Conservation (phyloP, 2,888 invertebrate species). For the Leptogaster cylindrica region DNA sequence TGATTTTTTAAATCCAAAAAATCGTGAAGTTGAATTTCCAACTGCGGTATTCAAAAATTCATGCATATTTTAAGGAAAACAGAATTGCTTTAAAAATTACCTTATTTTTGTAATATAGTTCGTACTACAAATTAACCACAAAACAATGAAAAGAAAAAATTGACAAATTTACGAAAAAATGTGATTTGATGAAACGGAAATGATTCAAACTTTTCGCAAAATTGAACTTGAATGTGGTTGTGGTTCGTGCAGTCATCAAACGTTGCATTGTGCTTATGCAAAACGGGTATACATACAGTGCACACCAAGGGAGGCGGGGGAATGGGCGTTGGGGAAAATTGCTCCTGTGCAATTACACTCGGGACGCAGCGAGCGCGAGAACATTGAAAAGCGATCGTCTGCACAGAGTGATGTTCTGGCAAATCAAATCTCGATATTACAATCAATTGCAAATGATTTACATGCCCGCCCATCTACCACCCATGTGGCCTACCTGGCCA, state of each 20-base stretch:
- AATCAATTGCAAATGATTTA: constrained; percentile 38
- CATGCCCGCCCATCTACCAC: background rate
- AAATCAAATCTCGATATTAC: constrained; percentile 33
- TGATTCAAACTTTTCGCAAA: constrained; percentile 13
- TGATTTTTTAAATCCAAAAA: too few relatives aligned
- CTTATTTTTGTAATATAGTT: too few relatives aligned
- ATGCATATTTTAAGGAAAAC: too few relatives aligned
- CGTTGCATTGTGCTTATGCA: constrained; percentile 17
- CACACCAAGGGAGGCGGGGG: background rate
- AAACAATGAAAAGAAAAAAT: too few relatives aligned
- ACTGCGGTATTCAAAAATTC: too few relatives aligned
- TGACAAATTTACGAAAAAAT: too few relatives aligned
- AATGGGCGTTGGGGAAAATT: background rate
- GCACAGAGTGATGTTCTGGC: background rate
- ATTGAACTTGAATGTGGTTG: constrained; percentile 9
- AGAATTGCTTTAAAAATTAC: too few relatives aligned
- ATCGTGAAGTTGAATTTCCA: too few relatives aligned
- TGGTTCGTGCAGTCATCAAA: constrained; percentile 24
- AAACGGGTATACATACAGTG: background rate
- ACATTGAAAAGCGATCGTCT: constrained; percentile 8
- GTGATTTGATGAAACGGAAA: constrained; percentile 12
- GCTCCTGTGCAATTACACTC: constrained; percentile 6
- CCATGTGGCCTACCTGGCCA: background rate
- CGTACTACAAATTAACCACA: too few relatives aligned
- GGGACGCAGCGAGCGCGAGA: background rate